Base-by-base conservation (phyloP, 1,140 invertebrate species). In the Hylaeus volcanicus region DNA sequence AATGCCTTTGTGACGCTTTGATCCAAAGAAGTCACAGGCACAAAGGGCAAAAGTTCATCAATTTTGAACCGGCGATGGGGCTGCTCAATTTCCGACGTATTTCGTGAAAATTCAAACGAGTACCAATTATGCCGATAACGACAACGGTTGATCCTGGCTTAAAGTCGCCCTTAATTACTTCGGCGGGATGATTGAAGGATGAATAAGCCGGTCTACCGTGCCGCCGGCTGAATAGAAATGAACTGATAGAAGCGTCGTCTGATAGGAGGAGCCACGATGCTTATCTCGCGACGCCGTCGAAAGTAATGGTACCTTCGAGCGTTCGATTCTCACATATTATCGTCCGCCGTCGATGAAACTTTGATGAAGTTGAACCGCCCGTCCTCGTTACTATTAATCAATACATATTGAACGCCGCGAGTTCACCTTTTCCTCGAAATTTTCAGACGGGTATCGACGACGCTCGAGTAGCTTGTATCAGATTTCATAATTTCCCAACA, bases 111-210 rank as follows among this genome's bases (percentile, higher is more conserved):
- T 41, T 60, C 43, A 69, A 68, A 41, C 26, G 14, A 48, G 15
- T n/a, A 14, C 26, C 65, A 26, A 41, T 69, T 77, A 69, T 48
- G 9, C 5, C 8, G 37, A 39, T 69, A 70, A 55, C 37, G 15
- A 61, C 51, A 26, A 48, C 45, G 12, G n/a, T 37, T 15, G 43
- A 74, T 74, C 41, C 41, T 45, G 11, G 26, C 43, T 77, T 60
- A 60, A 76, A 51, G 43, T 76, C 64, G 26, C 12, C 48, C n/a
- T 68, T 69, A 77, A 77, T 77, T 56, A 69, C 74, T 77, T 51
- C 1, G 43, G 1, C 43, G 1, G 14, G 65, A 14, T 69, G 64
- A 69, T 68, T 69, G 43, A 77, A 60, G 55, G 43, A 69, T 41
- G 74, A 77, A 68, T 77, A 77, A 77, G 55, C 74, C 14, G 41